Evolutionary conservation across 1,140 invertebrate genomes (phyloP), one percentile per base, ranked within the genome.

Genomic region (Macrobrachium nipponense): DNA sequence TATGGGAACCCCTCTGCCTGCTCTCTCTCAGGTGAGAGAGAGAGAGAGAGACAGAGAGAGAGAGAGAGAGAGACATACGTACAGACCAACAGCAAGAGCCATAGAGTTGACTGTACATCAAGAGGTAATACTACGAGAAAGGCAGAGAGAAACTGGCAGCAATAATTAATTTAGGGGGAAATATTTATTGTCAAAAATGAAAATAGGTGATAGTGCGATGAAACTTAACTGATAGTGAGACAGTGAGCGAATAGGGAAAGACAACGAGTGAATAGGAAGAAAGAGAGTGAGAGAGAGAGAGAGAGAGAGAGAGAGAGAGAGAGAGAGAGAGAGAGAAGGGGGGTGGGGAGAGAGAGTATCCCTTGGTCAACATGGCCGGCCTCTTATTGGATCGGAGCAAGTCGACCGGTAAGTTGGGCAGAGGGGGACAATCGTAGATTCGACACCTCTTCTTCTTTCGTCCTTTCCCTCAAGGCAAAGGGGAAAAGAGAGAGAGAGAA

Each of bases 11-110:
- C 68, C 36, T 43, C 23, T 43, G 23, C 68, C 17, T 43, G 20
- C 0, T 70, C 2, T 23, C 36, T 27, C 15, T 70, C 36, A 70
- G 58, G 20, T 20, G 18, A 27, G 59, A 80, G 27, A 14, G 20
- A 68, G 8, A 59, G 20, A 43, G 60, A 60, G 51, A 79, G 77
- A 60, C 5, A 87, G 62, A 87, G 78, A 44, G 87, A 78, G 36
- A 79, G 58, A 36, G 51, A 60, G 77, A 79, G 20, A 60, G 36
- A 61, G 77, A 79, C 7, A 79, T n/a, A 66, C 5, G 17, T 7
- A 17, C 51, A 51, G 51, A 51, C 51, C 5, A 6, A 6, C 51
- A 51, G 5, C n/a, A n/a, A 51, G 5, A 51, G 10, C 5, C 44
- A 51, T 51, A 51, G 51, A 51, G 51, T 6, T 12, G 51, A 10